Evolutionary conservation across 1,140 invertebrate genomes (phyloP), one percentile per base, ranked within the genome.

Genomic region (Arion vulgaris): DNA sequence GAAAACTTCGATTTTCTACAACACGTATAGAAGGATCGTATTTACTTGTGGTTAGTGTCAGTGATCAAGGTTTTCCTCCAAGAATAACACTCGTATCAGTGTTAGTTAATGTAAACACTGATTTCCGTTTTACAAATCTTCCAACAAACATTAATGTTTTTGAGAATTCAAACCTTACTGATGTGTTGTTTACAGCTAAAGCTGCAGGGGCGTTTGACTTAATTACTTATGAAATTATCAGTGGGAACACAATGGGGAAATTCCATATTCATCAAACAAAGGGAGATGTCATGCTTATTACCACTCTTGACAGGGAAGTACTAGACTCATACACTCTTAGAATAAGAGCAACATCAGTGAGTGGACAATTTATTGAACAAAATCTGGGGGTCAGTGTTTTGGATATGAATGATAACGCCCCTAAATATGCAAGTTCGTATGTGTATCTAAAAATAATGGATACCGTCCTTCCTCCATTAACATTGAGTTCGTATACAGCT

Each of bases 221-320:
- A 51, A 62, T 84, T n/a, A 75, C 28, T 5, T 76, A 80, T n/a
- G 49, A 34, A 23, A 57, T 84, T 26, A 69, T 39, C 0, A 34
- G 36, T 0, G 96, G 95, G 28, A 96, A 94, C 83, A 94, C 94
- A 36, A 95, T 96, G 0, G 57, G 62, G 15, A 68, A 73, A 7
- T 99, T 99, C 90, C 95, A 95, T 0, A 95, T 99, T 19, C 98
- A 90, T 80, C 62, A 41, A 23, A 80, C 85, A 34, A 85, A 76
- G 19, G 90, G 98, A 19, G 95, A 97, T 0, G 95, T 99, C 15
- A 93, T 98, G 73, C 98, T 98, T 0, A 96, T 96, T 68, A 96
- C 97, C 89, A 94, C 95, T 0, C 91, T 99, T 45, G 98, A 99
- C 92, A 93, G 98, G 71, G 98, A 99, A 92, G 96, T 95, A 1